These are phyloP conservation scores for Sterrhoptilus dennistouni DNA, from an alignment of 2,113 vertebrate genomes.

Conservation along the genomic window DNA sequence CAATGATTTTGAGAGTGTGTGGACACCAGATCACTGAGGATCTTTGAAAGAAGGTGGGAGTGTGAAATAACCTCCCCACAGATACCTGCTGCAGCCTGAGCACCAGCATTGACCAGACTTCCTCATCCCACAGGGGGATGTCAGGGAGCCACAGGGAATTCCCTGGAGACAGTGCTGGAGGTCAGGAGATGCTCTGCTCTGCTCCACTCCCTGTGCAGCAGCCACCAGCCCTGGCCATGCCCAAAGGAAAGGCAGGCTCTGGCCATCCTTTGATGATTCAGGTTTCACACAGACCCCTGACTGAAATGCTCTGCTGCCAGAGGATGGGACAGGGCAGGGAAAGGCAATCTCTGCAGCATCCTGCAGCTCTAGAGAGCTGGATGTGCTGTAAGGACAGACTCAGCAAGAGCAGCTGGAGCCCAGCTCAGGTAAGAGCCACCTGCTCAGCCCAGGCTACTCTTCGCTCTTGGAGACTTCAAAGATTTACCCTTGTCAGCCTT, in stretches of 20 bases:
- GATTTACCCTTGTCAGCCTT: not conserved
- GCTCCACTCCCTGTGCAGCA: rapidly evolving
- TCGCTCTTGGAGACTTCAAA: not conserved
- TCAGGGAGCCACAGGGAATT: not conserved
- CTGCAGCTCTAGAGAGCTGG: not conserved
- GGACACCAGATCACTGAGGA: not conserved
- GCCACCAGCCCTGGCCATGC: not conserved
- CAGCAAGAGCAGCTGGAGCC: not conserved
- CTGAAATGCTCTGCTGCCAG: not conserved
- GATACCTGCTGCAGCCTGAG: not conserved
- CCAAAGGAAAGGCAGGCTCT: not conserved
- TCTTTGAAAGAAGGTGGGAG: not conserved
- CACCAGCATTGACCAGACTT: rapidly evolving
- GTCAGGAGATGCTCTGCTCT: not conserved
- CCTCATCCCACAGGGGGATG: not conserved
- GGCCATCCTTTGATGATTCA: not conserved
- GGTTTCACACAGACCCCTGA: not conserved
- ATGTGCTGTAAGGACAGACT: not conserved
- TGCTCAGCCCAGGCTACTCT: not conserved
- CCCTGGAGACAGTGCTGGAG: not conserved
- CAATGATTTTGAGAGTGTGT: not conserved
- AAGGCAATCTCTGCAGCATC: not conserved
- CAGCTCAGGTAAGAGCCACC: not conserved
- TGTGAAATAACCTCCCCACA: not conserved
- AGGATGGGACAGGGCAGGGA: not conserved